phyloP scores from a whole-genome alignment of 2,888 invertebrate genomes.

The Eilema sororculum region DNA sequence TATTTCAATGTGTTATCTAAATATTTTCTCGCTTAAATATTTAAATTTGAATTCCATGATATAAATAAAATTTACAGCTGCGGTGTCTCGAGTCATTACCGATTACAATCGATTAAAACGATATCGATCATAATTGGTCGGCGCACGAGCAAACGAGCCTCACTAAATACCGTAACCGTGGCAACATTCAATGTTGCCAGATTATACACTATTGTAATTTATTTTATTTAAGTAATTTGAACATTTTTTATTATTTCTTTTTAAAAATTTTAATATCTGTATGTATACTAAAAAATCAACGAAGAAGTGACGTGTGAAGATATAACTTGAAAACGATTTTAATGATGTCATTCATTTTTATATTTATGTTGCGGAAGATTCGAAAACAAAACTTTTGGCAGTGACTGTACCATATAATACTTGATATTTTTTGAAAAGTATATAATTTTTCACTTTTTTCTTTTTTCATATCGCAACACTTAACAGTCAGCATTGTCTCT shows the following conservation, averaged over 20 bases:
- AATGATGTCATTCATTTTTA: too few relatives aligned
- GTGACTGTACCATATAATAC: too few relatives aligned
- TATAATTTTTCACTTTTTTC: too few relatives aligned
- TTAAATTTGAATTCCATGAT: constrained; percentile 36
- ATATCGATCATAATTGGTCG: constrained; percentile 76
- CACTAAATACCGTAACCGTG: constrained; percentile 49
- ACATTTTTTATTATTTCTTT: background rate
- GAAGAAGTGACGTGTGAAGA: too few relatives aligned
- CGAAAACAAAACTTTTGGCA: too few relatives aligned
- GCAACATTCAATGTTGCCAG: constrained; percentile 43
- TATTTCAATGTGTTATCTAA: background rate
- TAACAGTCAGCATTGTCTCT: constrained; percentile 16
- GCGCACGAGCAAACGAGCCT: constrained; percentile 70
- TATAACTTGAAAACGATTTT: too few relatives aligned
- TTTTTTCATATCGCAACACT: constrained; percentile 18
- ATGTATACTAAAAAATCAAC: too few relatives aligned
- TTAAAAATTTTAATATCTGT: too few relatives aligned
- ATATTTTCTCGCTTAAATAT: constrained; percentile 13
- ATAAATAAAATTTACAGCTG: constrained; percentile 72
- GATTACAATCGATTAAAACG: constrained; percentile 80
- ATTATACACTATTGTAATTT: constrained; percentile 28
- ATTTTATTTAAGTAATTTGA: constrained; percentile 28
- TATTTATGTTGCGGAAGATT: too few relatives aligned
- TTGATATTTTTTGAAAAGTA: too few relatives aligned
- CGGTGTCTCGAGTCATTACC: constrained; percentile 74